These are phyloP conservation scores for Onchidella celtica DNA, from an alignment of 2,888 invertebrate species.

Conservation along the genomic window DNA sequence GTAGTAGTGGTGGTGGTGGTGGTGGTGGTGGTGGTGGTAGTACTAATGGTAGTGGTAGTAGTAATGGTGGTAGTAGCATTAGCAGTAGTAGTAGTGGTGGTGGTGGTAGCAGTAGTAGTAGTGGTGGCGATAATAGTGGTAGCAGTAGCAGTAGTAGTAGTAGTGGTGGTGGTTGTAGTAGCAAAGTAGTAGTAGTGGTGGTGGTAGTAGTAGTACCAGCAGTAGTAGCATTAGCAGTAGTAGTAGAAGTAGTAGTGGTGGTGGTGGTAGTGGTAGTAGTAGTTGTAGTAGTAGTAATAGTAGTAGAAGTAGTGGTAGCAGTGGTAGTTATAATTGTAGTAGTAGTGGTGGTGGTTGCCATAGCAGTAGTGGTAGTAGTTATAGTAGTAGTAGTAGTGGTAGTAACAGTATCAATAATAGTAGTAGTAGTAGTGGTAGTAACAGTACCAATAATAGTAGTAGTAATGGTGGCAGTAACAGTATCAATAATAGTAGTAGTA, in stretches of 20 bases:
- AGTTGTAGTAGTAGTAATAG: constrained; percentile 39
- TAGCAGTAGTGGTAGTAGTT: constrained; percentile 29
- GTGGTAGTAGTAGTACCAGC: constrained; percentile 38
- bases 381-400: constrained; percentile 25
- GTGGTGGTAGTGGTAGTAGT: constrained; percentile 32
- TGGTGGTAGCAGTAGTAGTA: constrained; percentile 14
- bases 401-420: constrained; percentile 23
- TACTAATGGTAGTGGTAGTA: neutral
- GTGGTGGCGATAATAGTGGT: constrained; percentile 1
- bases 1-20: neutral
- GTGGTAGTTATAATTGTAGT: constrained; percentile 24
- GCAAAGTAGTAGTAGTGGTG: constrained; percentile 30
- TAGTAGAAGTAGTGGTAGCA: constrained; percentile 31
- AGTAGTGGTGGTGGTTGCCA: constrained; percentile 27
- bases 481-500: neutral
- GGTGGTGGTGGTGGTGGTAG: neutral
- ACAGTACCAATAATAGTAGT: neutral
- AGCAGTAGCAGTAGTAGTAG: constrained; percentile 26
- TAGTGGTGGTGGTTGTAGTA: constrained; percentile 23
- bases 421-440: constrained; percentile 13
- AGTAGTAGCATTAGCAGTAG: constrained; percentile 30
- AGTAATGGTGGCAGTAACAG: neutral
- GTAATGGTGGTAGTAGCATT: neutral
- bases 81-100: neutral
- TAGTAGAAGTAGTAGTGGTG: constrained; percentile 32